Conservation (phyloP, 2,888 invertebrate genomes). For the Eledone cirrhosa region DNA sequence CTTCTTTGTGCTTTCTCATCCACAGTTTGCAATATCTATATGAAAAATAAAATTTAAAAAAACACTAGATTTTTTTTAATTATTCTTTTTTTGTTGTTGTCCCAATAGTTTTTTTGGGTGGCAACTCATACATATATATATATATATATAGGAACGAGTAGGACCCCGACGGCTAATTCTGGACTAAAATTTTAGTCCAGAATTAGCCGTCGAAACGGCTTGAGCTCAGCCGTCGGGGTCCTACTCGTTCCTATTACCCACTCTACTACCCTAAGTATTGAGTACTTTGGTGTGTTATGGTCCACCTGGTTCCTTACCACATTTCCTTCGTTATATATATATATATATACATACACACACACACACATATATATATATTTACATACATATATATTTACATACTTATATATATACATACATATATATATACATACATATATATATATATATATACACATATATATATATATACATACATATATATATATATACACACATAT, state of each 20-base stretch:
- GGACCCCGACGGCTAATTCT: no score
- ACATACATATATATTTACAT: background rate
- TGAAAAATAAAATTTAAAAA: conserved; percentile 43
- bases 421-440: background rate
- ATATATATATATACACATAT: background rate
- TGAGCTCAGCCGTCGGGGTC: no score
- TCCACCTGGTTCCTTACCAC: no score
- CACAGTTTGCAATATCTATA: conserved; percentile 70
- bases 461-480: background rate
- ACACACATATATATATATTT: background rate
- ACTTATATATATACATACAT: background rate
- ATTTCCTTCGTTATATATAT: no score
- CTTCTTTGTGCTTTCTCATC: conserved; percentile 55
- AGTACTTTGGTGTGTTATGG: no score
- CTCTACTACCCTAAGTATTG: no score
- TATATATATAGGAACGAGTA: background rate
- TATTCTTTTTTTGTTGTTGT: background rate
- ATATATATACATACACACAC: background rate
- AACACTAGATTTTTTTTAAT: conserved; percentile 14
- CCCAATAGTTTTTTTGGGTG: background rate
- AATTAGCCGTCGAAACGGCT: no score
- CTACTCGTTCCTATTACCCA: no score
- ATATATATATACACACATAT: background rate
- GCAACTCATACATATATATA: background rate
- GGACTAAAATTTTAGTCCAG: no score